Percentiles rank a stretch among this genome's conserved stretches.
Evolutionary conservation across 2,797 vertebrate species (phyloP).

Genomic region (Crocodylus rhombifer): DNA sequence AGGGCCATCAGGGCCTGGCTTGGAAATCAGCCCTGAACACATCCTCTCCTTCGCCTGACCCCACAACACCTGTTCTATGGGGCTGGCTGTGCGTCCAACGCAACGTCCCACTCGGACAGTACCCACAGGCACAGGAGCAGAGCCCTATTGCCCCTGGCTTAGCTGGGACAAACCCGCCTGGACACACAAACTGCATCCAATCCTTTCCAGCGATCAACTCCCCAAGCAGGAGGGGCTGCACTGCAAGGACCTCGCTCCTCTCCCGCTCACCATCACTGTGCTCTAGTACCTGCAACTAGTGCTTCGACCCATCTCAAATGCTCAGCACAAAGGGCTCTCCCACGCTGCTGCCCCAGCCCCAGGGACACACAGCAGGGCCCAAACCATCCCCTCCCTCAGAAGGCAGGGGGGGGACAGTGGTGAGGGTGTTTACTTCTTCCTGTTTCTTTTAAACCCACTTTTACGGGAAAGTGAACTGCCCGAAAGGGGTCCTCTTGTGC

Average conservation of each 20-base stretch:
- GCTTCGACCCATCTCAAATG: neutral
- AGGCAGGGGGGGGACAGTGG: too few relatives aligned
- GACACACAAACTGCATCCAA: neutral
- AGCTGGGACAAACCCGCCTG: neutral
- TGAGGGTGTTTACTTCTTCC: too few relatives aligned
- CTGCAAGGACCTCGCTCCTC: neutral
- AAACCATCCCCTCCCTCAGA: too few relatives aligned
- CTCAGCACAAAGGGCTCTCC: neutral
- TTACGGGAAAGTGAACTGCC: too few relatives aligned
- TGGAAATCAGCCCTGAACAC: neutral
- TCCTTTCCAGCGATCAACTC: neutral
- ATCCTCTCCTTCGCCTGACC: neutral
- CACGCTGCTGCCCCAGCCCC: neutral
- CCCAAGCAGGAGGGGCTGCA: neutral
- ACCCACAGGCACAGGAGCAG: neutral
- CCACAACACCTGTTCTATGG: neutral
- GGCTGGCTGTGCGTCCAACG: neutral
- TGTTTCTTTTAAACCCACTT: too few relatives aligned
- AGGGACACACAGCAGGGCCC: neutral
- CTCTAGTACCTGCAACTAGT: neutral
- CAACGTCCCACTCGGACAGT: neutral
- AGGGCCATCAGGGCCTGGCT: neutral
- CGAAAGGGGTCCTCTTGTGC: too few relatives aligned
- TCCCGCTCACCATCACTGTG: neutral
- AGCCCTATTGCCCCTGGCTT: neutral